These are phyloP conservation scores for Zelostemma sp. DNA, from an alignment of 1,140 invertebrate species.

Conservation along the genomic window DNA sequence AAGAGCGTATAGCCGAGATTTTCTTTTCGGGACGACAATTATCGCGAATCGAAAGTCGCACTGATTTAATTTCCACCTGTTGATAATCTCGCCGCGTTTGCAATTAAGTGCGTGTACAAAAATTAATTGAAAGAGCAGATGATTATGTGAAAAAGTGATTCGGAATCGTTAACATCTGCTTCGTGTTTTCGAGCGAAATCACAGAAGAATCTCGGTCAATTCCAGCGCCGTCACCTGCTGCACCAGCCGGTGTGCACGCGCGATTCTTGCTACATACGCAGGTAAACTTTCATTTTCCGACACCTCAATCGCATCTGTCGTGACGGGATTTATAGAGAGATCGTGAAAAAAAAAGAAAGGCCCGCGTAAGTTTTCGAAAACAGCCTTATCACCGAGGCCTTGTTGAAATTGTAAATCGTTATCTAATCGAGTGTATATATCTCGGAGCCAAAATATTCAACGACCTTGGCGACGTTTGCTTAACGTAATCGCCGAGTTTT, in stretches of 20 bases:
- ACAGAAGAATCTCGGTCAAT: conserved; percentile 41
- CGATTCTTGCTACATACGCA: too few species aligned
- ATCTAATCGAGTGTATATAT: background rate
- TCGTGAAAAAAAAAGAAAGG: background rate
- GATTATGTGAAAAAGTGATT: conserved; percentile 28
- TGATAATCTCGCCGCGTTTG: background rate
- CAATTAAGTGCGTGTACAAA: conserved; percentile 8
- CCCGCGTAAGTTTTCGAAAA: background rate
- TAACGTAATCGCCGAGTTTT: too few species aligned
- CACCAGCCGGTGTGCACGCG: conserved; percentile 37
- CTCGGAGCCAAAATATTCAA: background rate
- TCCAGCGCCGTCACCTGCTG: conserved; percentile 41
- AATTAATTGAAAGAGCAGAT: conserved; percentile 15
- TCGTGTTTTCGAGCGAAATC: conserved; percentile 32
- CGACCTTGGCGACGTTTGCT: conserved; percentile 16
- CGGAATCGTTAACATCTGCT: conserved; percentile 35
- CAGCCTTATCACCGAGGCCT: background rate
- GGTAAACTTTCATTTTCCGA: too few species aligned
- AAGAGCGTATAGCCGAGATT: too few species aligned
- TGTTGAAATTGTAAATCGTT: background rate
- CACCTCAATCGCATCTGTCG: too few species aligned
- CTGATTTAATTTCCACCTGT: background rate
- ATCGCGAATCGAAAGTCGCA: conserved; percentile 6
- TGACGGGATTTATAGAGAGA: too few species aligned
- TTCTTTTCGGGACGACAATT: too few species aligned